A percentile compares a stretch with the other conserved stretches of the same genome.
Evolutionary conservation across 2,113 vertebrate species (phyloP).

Genomic region (Serilophus lunatus): DNA sequence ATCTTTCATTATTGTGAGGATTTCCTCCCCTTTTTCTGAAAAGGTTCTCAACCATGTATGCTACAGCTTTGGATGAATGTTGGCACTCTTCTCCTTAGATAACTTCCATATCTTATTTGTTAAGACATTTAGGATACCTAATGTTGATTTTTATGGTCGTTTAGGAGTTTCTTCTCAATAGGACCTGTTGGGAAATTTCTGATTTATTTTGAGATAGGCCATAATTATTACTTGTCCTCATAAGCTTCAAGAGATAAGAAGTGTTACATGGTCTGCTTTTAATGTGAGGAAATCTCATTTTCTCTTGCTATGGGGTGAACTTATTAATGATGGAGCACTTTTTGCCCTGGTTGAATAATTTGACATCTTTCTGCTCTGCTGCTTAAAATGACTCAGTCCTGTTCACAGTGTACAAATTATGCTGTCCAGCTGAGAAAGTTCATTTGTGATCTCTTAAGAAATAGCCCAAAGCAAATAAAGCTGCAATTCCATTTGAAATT

Average conservation of each 20-base stretch:
- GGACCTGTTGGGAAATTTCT: background rate
- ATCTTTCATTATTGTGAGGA: background rate
- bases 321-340: conserved; percentile 16
- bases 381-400: background rate
- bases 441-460: conserved; percentile 2
- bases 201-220: conserved; percentile 11
- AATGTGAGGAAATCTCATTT: background rate
- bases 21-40: background rate
- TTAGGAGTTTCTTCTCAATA: background rate
- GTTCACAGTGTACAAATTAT: conserved; percentile 8
- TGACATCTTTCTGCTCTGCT: conserved; percentile 3
- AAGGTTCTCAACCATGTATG: background rate
- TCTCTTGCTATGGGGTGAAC: background rate
- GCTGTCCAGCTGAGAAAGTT: conserved; percentile 30
- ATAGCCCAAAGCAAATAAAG: conserved; percentile 4
- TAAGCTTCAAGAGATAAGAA: background rate
- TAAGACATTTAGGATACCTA: background rate
- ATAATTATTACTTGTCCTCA: background rate
- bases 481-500: background rate
- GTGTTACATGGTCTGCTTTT: background rate
- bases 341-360: conserved; percentile 29
- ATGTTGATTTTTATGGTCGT: background rate
- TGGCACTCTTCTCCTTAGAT: background rate
- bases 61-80: background rate
- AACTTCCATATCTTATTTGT: background rate